Conservation (phyloP, 2,888 invertebrate genomes). For the Agapostemon virescens region DNA sequence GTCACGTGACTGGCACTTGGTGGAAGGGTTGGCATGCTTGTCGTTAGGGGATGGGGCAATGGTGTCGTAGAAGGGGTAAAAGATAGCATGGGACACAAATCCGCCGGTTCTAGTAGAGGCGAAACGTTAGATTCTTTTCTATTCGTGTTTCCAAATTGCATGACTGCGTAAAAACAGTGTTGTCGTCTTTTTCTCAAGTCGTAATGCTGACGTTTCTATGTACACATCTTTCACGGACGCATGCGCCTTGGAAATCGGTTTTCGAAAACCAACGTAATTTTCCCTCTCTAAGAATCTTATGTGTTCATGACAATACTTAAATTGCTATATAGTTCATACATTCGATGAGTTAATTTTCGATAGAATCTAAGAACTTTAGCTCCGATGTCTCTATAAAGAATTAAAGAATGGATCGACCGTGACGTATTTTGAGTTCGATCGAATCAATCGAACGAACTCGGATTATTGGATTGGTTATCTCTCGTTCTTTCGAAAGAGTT, state of each 20-base stretch:
- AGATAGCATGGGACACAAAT: too few relatives aligned
- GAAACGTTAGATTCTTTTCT: too few relatives aligned
- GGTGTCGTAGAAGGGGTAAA: too few relatives aligned
- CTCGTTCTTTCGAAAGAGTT: background rate
- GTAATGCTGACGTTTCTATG: background rate
- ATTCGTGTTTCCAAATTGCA: background rate
- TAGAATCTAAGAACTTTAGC: background rate
- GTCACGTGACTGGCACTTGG: too few relatives aligned
- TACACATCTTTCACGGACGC: background rate
- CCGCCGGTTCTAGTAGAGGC: background rate
- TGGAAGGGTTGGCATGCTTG: too few relatives aligned
- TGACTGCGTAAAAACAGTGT: background rate
- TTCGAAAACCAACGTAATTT: background rate
- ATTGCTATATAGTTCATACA: conserved; percentile 22
- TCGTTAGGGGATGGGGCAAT: too few relatives aligned
- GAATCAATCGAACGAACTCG: background rate
- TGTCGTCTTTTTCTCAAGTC: background rate
- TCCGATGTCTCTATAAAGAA: conserved; percentile 1
- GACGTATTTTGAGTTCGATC: conserved; percentile 12
- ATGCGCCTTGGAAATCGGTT: background rate
- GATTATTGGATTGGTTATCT: background rate
- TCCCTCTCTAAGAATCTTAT: background rate
- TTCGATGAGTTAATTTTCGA: conserved; percentile 35
- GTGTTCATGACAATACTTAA: conserved; percentile 16
- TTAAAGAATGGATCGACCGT: background rate